Conservation (phyloP, 2,888 invertebrate genomes). For the Athetis lepigone region DNA sequence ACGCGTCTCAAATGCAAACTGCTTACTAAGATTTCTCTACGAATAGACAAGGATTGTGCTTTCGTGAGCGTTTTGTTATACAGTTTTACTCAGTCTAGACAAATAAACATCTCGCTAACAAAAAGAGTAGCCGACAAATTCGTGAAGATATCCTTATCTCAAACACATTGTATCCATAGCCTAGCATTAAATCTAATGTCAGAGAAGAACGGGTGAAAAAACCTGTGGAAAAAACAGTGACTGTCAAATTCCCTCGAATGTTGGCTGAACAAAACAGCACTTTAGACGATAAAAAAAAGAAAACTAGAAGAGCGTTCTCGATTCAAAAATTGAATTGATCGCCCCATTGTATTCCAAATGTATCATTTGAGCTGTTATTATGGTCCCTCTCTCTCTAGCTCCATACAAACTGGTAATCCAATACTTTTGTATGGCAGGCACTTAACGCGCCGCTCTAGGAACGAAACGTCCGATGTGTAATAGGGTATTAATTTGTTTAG, state of each 20-base stretch:
- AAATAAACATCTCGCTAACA: slow-evolving; percentile 49
- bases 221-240: slow-evolving; percentile 87
- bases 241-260: slow-evolving; percentile 89
- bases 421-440: slow-evolving; percentile 90
- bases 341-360: slow-evolving; percentile 91
- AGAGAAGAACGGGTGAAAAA: slow-evolving; percentile 86
- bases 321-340: slow-evolving; percentile 91
- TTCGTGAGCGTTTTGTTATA: slow-evolving; percentile 34
- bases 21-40: slow-evolving; percentile 44
- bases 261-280: slow-evolving; percentile 90
- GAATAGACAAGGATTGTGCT: slow-evolving; percentile 34
- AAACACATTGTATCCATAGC: slow-evolving; percentile 74
- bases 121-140: slow-evolving; percentile 55
- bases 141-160: slow-evolving; percentile 61
- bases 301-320: slow-evolving; percentile 90
- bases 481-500: slow-evolving; percentile 78
- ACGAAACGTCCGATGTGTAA: slow-evolving; percentile 80
- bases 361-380: slow-evolving; percentile 91
- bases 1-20: slow-evolving; percentile 49
- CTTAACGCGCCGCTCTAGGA: slow-evolving; percentile 82
- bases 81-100: slow-evolving; percentile 35
- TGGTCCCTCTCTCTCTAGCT: slow-evolving; percentile 87
- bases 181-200: slow-evolving; percentile 79
- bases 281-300: slow-evolving; percentile 87
- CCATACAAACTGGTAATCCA: slow-evolving; percentile 89